Base-by-base conservation (phyloP, 2,888 invertebrate genomes). In the Lasioglossum calceatum region DNA sequence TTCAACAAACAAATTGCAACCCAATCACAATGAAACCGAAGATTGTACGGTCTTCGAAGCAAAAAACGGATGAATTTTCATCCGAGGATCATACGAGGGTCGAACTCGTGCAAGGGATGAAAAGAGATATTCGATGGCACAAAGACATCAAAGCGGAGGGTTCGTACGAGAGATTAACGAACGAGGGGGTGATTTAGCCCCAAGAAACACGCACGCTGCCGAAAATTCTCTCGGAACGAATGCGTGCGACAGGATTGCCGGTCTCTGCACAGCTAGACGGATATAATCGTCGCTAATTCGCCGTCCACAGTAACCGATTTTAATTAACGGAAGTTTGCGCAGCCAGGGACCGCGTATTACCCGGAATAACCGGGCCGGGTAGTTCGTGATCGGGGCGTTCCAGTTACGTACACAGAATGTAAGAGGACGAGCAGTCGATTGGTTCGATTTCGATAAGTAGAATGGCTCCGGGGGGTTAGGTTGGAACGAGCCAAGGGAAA, bases 371-470 rank as follows among this genome's bases (percentile, higher is more conserved):
- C 78, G 39, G 27, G 42, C 61, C 42, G 79, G 39, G 54, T 44
- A 75, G 67, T 71, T 64, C 58, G 58, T 19, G 61, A 77, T 58
- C 64, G 58, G 32, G 47, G 61, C 81, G 81, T 78, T 74, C 80
- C 73, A 78, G 71, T 81, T 81, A 77, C 82, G 67, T 71, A 74
- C 58, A 42, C 50, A 47, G 58, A 76, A 58, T 54, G 82, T 73
- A 78, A 77, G 70, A 70, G 80, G 73, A 81, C 58, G 81, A 80
- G 36, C 76, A 58, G 82, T 77, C 85, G 87, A 86, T 87, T 39
- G 77, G 82, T 77, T 79, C 81, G 79, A 72, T 83, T 86, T 85
- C 89, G 88, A 91, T 91, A 91, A 89, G 83, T 87, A 86, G 83
- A 82, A 85, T 50, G 75, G 79, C 58, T 61, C 76, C 64, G 67